A percentile compares a stretch with the other conserved stretches of the same genome.
Conservation (phyloP, 2,888 invertebrate species). For the Nephrotoma appendiculata region DNA sequence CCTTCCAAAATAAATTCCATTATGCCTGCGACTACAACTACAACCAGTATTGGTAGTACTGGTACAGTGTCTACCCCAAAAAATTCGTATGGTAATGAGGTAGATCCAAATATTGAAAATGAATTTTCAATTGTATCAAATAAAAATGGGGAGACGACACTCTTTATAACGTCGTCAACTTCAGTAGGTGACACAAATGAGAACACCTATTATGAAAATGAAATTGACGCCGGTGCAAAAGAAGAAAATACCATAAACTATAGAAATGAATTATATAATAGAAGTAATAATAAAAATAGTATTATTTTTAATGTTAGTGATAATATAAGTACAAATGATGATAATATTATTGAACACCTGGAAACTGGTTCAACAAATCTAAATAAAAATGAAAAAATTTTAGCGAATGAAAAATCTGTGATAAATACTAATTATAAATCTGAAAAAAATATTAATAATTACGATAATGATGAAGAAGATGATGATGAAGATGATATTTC, state of each 20-base stretch:
- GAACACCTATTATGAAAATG: not conserved
- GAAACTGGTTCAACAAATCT: not conserved
- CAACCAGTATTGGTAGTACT: not conserved
- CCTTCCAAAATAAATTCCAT: not conserved
- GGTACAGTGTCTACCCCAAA: not conserved
- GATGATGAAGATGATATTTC: conserved; percentile 6
- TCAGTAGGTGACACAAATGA: not conserved
- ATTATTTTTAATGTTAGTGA: not conserved
- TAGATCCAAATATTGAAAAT: not conserved
- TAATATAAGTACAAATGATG: not conserved
- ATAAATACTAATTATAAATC: conserved; percentile 5
- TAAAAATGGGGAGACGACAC: not conserved
- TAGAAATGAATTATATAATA: not conserved
- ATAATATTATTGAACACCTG: not conserved
- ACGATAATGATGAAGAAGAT: conserved; percentile 7
- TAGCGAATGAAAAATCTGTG: conserved; percentile 3
- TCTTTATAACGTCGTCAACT: not conserved
- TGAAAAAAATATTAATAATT: not conserved
- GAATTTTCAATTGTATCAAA: not conserved
- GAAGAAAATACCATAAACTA: not conserved
- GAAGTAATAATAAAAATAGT: not conserved
- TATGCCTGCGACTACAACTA: not conserved
- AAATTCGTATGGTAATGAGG: not conserved
- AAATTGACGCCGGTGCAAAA: not conserved
- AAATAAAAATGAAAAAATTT: not conserved